These are phyloP conservation scores for Rotaria macrura DNA, from an alignment of 2,888 invertebrate genomes.

Conservation along the genomic window DNA sequence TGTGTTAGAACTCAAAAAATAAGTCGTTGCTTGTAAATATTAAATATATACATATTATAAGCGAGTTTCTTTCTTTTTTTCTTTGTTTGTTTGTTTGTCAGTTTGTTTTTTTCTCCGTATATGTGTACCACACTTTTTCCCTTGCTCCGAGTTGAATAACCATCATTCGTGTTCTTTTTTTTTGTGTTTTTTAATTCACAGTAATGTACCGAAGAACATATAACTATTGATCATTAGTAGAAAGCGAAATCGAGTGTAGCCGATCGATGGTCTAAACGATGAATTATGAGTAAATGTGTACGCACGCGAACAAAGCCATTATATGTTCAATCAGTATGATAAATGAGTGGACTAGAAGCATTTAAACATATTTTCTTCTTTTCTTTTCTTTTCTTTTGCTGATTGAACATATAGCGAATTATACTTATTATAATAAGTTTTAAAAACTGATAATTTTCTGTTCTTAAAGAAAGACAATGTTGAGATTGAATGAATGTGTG, in stretches of 20 bases:
- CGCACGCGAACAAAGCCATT: background rate
- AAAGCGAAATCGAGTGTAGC: background rate
- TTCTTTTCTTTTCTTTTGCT: background rate
- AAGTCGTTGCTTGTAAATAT: background rate
- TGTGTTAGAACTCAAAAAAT: slow-evolving; percentile 51
- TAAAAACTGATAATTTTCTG: background rate
- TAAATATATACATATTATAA: background rate
- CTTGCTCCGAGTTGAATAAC: background rate
- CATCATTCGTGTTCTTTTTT: background rate
- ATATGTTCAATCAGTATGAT: background rate
- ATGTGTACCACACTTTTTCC: too few relatives aligned
- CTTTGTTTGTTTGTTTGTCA: background rate
- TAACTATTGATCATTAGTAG: background rate
- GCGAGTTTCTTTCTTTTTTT: background rate
- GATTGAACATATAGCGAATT: background rate
- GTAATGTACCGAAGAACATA: background rate
- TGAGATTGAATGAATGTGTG: background rate
- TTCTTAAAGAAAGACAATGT: background rate
- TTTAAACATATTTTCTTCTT: background rate
- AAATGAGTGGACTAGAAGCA: background rate
- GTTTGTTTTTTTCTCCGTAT: too few relatives aligned
- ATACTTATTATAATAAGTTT: background rate
- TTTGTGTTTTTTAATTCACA: background rate
- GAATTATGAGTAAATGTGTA: background rate
- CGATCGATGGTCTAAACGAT: background rate